Percentiles rank a stretch among this genome's conserved stretches.
phyloP scores from a whole-genome alignment of 2,797 vertebrate species.

The Falco cherrug region DNA sequence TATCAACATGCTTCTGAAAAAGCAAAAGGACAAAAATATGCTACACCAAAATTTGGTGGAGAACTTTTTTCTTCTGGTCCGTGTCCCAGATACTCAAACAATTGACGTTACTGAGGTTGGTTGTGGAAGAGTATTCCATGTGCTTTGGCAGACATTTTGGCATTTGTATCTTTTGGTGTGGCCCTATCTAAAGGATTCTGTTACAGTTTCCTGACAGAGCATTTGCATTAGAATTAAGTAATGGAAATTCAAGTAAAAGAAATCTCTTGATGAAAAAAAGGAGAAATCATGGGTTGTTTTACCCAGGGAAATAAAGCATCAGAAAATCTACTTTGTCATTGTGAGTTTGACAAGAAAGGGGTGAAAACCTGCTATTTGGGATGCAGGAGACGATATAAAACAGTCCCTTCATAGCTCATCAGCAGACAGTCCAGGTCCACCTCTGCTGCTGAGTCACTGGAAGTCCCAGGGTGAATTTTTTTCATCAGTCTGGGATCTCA shows the following conservation, averaged over 20 bases:
- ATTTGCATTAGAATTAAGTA: neutral
- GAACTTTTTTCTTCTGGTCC: neutral
- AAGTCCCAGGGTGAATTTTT: neutral
- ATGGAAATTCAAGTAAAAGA: constrained; percentile 12
- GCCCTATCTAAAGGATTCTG: neutral
- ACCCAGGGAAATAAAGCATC: neutral
- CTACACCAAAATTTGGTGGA: neutral
- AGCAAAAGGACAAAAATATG: neutral
- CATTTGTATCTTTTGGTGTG: neutral
- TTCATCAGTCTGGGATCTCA: neutral
- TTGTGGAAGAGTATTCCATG: neutral
- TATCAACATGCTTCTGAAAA: neutral
- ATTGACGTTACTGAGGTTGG: neutral
- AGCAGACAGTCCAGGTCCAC: neutral
- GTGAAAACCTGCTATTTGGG: neutral
- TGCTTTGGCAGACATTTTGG: neutral
- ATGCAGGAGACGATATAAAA: neutral
- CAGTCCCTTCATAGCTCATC: neutral
- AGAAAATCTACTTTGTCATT: neutral
- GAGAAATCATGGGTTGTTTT: neutral
- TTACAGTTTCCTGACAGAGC: neutral
- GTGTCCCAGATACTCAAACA: neutral
- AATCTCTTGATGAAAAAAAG: neutral
- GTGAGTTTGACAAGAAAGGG: neutral
- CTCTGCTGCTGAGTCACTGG: constrained; percentile 13